Evolutionary conservation across 2,888 invertebrate species (phyloP), one percentile per base, ranked within the genome.

Genomic region (Taphrorychus bicolor): DNA sequence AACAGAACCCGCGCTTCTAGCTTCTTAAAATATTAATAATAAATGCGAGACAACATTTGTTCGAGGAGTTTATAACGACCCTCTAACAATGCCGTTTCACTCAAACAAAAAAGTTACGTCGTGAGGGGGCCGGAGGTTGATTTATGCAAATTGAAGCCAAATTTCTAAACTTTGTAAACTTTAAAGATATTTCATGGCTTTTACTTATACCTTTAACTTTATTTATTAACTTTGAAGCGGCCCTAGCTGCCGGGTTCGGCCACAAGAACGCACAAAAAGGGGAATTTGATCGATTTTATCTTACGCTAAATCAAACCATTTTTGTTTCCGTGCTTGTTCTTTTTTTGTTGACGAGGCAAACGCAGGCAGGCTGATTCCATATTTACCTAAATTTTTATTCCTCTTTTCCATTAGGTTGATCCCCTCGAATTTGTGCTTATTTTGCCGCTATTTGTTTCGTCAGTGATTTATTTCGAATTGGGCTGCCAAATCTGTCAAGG

Each of bases 131-230:
- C 11, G 32, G 11, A 32, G 32, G 32, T 17, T 45, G 45, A 45
- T 45, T 45, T 45, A 45, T 45, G 45, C 45, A 45, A 17, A 45
- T 45, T 84, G 86, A 48, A 94, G 83, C 76, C 22, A 51, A 51
- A 51, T 51, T 51, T 51, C 51, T 9, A 51, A 51, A 51, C 18
- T 18, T 51, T 51, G 11, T 51, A 51, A n/a, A 51, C 51, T 45
- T 45, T 45, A 45, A 45, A 45, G 45, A 45, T 45, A 45, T 17
- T 45, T 45, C 17, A 45, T 17, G 7, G 45, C 45, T 45, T 45
- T 45, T 17, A 45, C 16, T 45, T 45, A n/a, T n/a, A 45, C 45
- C 45, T 45, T 14, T 17, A 45, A 45, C 16, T 32, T 45, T 45
- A 45, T n/a, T n/a, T 32, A 32, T 32, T 32, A 32, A 32, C 32